Percentiles rank a stretch among this genome's conserved stretches.
Conservation (phyloP, 2,113 vertebrate genomes). For the Gallinago jamesoni region DNA sequence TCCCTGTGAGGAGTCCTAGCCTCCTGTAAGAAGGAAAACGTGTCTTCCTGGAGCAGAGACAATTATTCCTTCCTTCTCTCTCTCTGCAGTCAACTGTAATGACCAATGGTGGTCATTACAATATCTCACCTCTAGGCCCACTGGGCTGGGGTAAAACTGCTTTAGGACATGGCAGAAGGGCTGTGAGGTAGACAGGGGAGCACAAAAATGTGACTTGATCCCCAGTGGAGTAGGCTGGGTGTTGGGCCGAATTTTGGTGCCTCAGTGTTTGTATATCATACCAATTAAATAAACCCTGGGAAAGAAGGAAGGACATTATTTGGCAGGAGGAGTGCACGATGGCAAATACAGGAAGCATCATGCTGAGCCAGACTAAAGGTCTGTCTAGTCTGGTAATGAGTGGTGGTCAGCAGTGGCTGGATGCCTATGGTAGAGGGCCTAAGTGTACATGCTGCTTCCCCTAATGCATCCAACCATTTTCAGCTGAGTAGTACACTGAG, state of each 20-base stretch:
- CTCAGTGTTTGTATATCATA: not conserved
- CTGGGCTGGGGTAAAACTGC: not conserved
- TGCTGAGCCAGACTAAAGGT: not conserved
- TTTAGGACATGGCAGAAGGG: not conserved
- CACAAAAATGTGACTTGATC: not conserved
- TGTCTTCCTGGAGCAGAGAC: not conserved
- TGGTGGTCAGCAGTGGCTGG: not conserved
- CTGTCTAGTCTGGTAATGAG: not conserved
- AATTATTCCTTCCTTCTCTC: not conserved
- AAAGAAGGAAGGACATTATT: not conserved
- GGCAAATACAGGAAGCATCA: not conserved
- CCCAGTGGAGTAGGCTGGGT: not conserved
- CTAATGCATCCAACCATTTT: not conserved
- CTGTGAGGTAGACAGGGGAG: not conserved
- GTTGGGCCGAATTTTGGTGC: not conserved
- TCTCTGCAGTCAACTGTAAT: not conserved
- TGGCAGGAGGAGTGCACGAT: accelerated
- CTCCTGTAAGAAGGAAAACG: not conserved
- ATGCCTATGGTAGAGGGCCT: not conserved
- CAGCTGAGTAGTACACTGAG: not conserved
- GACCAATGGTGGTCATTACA: not conserved
- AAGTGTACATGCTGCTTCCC: not conserved
- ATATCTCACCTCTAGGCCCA: not conserved
- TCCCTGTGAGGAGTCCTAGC: not conserved
- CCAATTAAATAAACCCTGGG: not conserved